Evolutionary conservation across 2,113 vertebrate genomes (phyloP).

Genomic region (Prunella fulvescens): DNA sequence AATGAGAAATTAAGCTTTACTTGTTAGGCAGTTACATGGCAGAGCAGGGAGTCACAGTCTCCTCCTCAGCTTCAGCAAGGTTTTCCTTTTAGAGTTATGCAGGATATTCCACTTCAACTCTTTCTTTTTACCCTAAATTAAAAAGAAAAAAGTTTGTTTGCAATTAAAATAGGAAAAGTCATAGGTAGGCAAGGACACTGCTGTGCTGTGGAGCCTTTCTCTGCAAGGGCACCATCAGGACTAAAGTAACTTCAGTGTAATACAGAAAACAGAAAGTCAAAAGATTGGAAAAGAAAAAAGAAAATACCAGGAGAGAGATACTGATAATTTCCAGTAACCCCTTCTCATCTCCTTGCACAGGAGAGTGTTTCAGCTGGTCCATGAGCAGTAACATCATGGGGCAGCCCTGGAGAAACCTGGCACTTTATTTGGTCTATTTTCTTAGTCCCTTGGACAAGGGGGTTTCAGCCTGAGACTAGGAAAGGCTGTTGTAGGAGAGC

Average conservation of each 20-base stretch:
- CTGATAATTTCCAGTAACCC: neutral
- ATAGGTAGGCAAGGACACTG: neutral
- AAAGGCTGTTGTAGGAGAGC: neutral
- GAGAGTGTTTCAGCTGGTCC: neutral
- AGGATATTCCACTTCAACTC: neutral
- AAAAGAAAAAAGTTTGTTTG: neutral
- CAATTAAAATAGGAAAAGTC: neutral
- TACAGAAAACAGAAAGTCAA: neutral
- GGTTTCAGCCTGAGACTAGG: neutral
- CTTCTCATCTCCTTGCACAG: neutral
- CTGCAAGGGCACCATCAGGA: neutral
- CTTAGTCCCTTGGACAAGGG: neutral
- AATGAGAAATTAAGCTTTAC: neutral
- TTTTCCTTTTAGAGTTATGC: neutral
- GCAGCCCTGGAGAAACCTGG: neutral
- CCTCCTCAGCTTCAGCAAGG: neutral
- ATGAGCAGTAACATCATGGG: fast-evolving
- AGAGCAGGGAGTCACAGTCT: neutral
- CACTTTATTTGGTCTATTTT: neutral
- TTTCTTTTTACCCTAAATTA: neutral
- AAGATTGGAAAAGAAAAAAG: neutral
- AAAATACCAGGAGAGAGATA: neutral
- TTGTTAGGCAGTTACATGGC: neutral
- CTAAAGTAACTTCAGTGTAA: neutral
- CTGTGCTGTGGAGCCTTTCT: neutral